Percentiles rank a stretch among this genome's conserved stretches.
Conservation (phyloP, 2,113 vertebrate genomes). For the Mohoua ochrocephala region DNA sequence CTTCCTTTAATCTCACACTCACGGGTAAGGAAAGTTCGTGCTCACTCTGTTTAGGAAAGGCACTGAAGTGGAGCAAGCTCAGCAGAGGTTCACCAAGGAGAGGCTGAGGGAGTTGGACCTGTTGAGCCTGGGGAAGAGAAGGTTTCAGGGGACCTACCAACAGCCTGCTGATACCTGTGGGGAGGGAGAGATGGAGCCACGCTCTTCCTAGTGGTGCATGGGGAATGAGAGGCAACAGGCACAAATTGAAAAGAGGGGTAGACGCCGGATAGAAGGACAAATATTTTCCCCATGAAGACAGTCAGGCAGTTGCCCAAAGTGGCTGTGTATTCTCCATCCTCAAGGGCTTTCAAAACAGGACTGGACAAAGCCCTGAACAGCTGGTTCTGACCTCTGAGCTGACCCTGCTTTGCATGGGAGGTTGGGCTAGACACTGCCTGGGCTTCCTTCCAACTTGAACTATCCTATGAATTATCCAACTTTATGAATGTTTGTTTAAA, state of each 20-base stretch:
- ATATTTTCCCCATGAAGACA: not conserved
- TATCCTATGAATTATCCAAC: not conserved
- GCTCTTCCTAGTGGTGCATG: not conserved
- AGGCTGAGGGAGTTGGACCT: not conserved
- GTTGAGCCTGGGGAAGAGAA: not conserved
- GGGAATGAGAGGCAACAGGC: not conserved
- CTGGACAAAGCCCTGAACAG: not conserved
- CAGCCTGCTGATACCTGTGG: not conserved
- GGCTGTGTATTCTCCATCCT: not conserved
- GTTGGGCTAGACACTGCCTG: not conserved
- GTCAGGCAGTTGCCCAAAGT: not conserved
- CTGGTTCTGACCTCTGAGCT: not conserved
- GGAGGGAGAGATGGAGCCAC: not conserved
- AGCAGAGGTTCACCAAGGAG: not conserved
- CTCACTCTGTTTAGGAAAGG: not conserved
- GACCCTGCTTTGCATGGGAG: not conserved
- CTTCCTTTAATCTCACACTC: not conserved
- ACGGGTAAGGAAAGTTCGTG: not conserved
- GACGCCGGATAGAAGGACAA: not conserved
- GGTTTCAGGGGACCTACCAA: not conserved
- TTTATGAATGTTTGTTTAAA: constrained; percentile 10
- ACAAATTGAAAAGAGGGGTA: not conserved
- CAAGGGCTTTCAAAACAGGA: not conserved
- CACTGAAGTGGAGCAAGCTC: not conserved
- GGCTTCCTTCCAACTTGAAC: not conserved